Conservation (phyloP, 2,113 vertebrate species). For the human region DNA sequence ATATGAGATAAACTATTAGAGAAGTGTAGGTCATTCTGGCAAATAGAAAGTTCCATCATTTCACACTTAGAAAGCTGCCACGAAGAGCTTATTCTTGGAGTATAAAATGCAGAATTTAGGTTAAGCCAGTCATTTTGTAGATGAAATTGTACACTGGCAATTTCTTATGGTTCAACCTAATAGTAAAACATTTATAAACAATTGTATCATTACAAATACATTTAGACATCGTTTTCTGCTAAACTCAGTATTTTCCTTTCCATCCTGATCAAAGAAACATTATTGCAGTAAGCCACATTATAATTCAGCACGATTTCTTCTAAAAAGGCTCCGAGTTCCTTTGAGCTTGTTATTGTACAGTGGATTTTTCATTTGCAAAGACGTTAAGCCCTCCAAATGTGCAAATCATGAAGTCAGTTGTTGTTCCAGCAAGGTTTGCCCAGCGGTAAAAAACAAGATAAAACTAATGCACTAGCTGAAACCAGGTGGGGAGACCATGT, state of each 20-base stretch:
- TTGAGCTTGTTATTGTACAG: not conserved
- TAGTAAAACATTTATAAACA: not conserved
- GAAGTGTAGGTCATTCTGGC: not conserved
- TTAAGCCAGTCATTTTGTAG: not conserved
- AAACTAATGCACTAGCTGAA: not conserved
- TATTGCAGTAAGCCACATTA: not conserved
- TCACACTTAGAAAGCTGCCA: not conserved
- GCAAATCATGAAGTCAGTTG: not conserved
- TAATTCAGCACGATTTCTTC: not conserved
- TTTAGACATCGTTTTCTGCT: not conserved
- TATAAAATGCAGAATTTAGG: not conserved
- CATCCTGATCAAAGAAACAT: constrained; percentile 12
- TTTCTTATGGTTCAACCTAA: not conserved
- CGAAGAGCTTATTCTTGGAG: not conserved
- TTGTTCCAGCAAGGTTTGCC: not conserved
- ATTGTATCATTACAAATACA: not conserved
- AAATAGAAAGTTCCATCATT: not conserved
- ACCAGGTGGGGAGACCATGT: not conserved
- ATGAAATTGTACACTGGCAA: not conserved
- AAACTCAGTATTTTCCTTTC: not conserved
- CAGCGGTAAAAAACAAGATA: not conserved
- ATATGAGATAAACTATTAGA: not conserved
- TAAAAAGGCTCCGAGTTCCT: not conserved
- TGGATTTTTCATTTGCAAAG: constrained; percentile 9
- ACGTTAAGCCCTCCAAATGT: not conserved